Base-by-base conservation (phyloP, 2,888 invertebrate species). In the Brachyptera putata region DNA sequence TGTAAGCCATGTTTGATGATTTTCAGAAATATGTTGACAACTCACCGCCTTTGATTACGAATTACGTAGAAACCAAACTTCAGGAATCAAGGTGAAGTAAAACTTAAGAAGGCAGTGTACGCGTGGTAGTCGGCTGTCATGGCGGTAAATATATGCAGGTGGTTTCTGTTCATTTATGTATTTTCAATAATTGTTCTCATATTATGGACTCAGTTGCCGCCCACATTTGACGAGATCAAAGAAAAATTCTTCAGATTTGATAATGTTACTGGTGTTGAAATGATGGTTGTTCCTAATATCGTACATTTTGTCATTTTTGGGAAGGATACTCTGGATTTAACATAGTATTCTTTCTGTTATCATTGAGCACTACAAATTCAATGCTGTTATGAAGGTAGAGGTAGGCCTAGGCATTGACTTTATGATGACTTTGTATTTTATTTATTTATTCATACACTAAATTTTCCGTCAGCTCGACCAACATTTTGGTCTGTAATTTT, bases 1-100 rank as follows among this genome's bases (percentile, higher is more conserved):
- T 80, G 58, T 85, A 81, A 68, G 85, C 80, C 89, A 89, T 89
- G 36, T 66, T 65, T n/a, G n/a, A n/a, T n/a, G n/a, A n/a, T n/a
- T n/a, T n/a, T n/a, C n/a, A n/a, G n/a, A n/a, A n/a, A n/a, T n/a
- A n/a, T n/a, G n/a, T n/a, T n/a, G n/a, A n/a, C n/a, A n/a, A n/a
- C n/a, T n/a, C n/a, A n/a, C n/a, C n/a, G n/a, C n/a, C n/a, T n/a
- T n/a, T n/a, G n/a, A n/a, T n/a, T n/a, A n/a, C n/a, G n/a, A n/a
- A n/a, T n/a, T n/a, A n/a, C n/a, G n/a, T n/a, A n/a, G n/a, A n/a
- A n/a, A n/a, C n/a, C n/a, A n/a, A n/a, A n/a, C n/a, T n/a, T n/a
- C n/a, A n/a, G n/a, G n/a, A n/a, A n/a, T n/a, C n/a, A n/a, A n/a
- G n/a, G n/a, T n/a, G n/a, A n/a, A n/a, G n/a, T n/a, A n/a, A n/a